A percentile compares a stretch with the other conserved stretches of the same genome.
Conservation (phyloP, 2,113 vertebrate species). For the Pantherophis guttatus region DNA sequence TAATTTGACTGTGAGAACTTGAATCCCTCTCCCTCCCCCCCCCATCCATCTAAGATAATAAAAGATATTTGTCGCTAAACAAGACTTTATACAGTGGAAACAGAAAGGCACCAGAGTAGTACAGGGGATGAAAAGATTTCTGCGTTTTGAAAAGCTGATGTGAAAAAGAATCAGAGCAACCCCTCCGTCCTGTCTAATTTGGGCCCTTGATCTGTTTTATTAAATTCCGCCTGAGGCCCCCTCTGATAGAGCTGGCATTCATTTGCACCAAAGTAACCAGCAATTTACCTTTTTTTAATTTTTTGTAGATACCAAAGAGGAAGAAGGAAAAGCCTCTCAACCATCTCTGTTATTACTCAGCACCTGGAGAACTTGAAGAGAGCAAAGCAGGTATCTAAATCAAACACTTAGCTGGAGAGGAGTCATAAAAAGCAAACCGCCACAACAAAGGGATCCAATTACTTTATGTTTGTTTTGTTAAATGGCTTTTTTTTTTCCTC, state of each 20-base stretch:
- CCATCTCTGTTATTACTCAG: constrained; percentile 44
- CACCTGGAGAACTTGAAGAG: constrained; percentile 47
- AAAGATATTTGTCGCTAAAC: constrained; percentile 10
- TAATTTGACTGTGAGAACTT: not conserved
- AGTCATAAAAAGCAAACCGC: constrained; percentile 61
- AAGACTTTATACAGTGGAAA: constrained; percentile 7
- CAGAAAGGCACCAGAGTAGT: not conserved
- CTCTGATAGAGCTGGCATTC: not conserved
- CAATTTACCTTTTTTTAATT: not conserved
- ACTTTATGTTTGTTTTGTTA: constrained; percentile 71
- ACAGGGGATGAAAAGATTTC: not conserved
- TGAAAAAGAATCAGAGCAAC: constrained; percentile 20
- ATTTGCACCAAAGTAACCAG: constrained; percentile 37
- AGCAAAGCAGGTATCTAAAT: constrained; percentile 58
- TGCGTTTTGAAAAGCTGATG: constrained; percentile 10
- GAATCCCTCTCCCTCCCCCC: not conserved
- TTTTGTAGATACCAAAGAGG: constrained; percentile 18
- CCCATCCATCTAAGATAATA: not conserved
- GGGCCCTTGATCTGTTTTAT: constrained; percentile 22
- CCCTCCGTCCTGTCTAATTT: constrained; percentile 24
- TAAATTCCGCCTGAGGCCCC: constrained; percentile 8
- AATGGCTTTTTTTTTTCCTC: constrained; percentile 53
- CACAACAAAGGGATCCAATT: constrained; percentile 58
- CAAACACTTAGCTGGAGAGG: constrained; percentile 61
- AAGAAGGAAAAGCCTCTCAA: not conserved